These are phyloP conservation scores for Astropecten irregularis DNA, from an alignment of 53 echinoderm and acorn worm genomes.

Conservation along the genomic window DNA sequence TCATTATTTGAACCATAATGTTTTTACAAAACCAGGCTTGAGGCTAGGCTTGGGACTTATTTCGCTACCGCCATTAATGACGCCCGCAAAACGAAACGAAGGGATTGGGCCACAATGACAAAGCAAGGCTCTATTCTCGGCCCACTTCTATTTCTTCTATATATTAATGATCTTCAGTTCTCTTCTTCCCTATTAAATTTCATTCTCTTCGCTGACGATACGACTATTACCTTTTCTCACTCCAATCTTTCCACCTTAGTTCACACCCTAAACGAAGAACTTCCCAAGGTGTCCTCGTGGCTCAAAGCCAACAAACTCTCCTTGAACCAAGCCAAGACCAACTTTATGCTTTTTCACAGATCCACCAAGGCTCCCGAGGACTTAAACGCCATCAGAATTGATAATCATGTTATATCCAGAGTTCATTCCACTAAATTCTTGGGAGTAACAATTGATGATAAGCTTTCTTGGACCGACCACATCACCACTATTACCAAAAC, in stretches of 20 bases:
- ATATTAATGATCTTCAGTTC: background rate
- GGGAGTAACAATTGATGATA: background rate
- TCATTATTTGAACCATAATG: too few species aligned
- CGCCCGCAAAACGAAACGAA: too few species aligned
- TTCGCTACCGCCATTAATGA: too few species aligned
- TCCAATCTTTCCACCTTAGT: background rate
- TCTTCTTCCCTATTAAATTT: background rate
- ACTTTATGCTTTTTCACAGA: background rate
- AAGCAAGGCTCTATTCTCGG: conserved; percentile 27
- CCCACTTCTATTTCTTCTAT: background rate
- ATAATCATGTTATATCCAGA: background rate
- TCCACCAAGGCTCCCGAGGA: background rate
- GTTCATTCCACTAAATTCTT: conserved; percentile 1
- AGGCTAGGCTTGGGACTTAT: too few species aligned
- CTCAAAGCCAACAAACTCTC: background rate
- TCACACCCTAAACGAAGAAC: background rate
- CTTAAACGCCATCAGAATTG: background rate
- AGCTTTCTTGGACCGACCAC: conserved; percentile 1
- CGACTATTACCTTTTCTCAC: background rate
- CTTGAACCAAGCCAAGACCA: background rate
- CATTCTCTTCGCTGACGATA: conserved; percentile 18
- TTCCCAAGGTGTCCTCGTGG: background rate
- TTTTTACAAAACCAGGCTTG: too few species aligned
- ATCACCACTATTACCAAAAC: background rate
- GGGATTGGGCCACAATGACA: too few species aligned